phyloP scores from a whole-genome alignment of 2,113 vertebrate genomes.

The Sceloporus undulatus region DNA sequence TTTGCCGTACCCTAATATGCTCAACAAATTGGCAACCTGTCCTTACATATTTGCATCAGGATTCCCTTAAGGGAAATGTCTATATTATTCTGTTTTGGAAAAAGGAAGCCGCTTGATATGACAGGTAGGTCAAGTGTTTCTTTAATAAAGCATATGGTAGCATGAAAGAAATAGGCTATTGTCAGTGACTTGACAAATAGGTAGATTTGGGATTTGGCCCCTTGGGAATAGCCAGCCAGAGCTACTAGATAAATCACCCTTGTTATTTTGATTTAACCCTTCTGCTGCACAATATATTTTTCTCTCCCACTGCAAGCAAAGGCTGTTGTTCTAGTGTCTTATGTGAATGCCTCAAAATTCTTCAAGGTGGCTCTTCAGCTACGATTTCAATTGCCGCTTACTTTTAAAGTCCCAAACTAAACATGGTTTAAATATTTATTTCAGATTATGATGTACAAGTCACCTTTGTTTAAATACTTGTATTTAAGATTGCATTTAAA shows the following conservation, averaged over 20 bases:
- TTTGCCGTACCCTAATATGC: slow-evolving; percentile 82
- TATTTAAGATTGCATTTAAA: neutral
- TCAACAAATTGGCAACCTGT: slow-evolving; percentile 90
- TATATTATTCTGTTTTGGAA: slow-evolving; percentile 90
- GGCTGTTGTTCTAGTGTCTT: neutral
- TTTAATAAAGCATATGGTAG: slow-evolving; percentile 90
- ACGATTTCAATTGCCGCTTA: neutral
- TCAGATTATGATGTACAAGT: neutral
- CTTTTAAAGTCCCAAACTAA: neutral
- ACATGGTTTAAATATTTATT: neutral
- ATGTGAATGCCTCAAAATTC: slow-evolving; percentile 16
- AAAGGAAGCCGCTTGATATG: slow-evolving; percentile 91
- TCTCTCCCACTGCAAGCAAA: neutral
- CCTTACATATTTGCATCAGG: slow-evolving; percentile 93
- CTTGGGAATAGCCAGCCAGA: slow-evolving; percentile 77
- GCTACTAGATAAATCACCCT: slow-evolving; percentile 81
- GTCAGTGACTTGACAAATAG: slow-evolving; percentile 88
- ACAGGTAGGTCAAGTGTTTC: slow-evolving; percentile 91
- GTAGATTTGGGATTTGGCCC: slow-evolving; percentile 79
- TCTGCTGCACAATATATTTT: slow-evolving; percentile 65
- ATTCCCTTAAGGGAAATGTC: slow-evolving; percentile 91
- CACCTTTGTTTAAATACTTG: neutral
- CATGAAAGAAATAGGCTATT: slow-evolving; percentile 77
- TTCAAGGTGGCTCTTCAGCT: rapidly evolving
- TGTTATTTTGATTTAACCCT: slow-evolving; percentile 85